Conservation (phyloP, 2,797 vertebrate genomes). For the Trachops cirrhosus region DNA sequence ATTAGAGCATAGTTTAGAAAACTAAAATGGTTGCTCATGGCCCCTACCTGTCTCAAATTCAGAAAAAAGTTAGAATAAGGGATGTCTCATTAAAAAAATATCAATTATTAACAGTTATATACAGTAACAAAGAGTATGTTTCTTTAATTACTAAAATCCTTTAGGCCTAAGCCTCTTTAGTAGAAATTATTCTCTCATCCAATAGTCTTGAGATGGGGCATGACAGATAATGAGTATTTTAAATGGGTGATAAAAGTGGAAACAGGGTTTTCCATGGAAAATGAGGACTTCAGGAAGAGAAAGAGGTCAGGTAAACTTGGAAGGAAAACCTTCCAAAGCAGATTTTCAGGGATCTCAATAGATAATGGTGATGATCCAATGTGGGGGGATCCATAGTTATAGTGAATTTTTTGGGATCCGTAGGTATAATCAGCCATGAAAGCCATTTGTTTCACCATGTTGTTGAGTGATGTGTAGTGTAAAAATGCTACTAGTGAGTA, state of each 20-base stretch:
- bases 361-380: background rate
- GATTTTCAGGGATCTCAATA: background rate
- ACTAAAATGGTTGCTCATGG: conserved; percentile 31
- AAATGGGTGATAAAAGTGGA: background rate
- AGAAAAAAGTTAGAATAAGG: conserved; percentile 18
- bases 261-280: background rate
- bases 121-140: conserved; percentile 3
- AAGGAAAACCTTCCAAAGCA: background rate
- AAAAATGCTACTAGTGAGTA: conserved; percentile 6
- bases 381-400: background rate
- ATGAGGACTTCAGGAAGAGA: background rate
- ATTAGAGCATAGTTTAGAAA: conserved; percentile 55
- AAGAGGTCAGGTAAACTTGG: background rate
- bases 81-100: conserved; percentile 43
- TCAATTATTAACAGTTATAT: conserved; percentile 39
- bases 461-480: background rate
- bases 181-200: conserved; percentile 40
- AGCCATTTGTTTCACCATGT: background rate
- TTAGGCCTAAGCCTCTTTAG: background rate
- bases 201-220: background rate
- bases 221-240: conserved; percentile 1
- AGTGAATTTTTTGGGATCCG: background rate
- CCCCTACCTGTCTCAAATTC: conserved; percentile 49
- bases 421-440: background rate
- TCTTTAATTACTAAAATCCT: background rate